phyloP scores from a whole-genome alignment of 2,797 vertebrate species.

The Lepilemur ruficaudatus region DNA sequence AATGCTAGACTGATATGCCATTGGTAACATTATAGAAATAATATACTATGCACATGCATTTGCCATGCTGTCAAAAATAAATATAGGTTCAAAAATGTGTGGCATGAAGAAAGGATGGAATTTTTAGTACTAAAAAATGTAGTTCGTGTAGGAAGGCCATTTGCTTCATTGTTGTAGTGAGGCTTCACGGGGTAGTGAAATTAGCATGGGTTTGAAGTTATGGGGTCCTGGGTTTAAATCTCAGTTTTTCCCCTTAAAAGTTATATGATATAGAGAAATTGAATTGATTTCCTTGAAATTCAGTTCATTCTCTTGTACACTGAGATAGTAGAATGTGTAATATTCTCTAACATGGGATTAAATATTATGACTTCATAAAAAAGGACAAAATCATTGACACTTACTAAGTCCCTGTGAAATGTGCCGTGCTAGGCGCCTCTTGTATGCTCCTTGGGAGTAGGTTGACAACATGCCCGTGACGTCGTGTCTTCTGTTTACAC shows the following conservation, averaged over 20 bases:
- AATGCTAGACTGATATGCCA: background rate
- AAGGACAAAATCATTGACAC: fast-evolving
- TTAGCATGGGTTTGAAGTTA: background rate
- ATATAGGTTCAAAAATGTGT: background rate
- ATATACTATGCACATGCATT: background rate
- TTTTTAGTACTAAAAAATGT: background rate
- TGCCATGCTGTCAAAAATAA: background rate
- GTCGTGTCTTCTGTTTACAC: fast-evolving
- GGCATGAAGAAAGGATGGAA: background rate
- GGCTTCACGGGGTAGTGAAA: fast-evolving
- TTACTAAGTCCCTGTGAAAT: fast-evolving
- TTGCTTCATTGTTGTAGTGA: background rate
- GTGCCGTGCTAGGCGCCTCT: fast-evolving
- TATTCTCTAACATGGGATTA: background rate
- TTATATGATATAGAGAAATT: background rate
- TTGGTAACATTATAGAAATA: background rate
- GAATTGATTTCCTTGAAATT: background rate
- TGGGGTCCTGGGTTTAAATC: background rate
- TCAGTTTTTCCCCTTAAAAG: background rate
- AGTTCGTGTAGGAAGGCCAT: background rate
- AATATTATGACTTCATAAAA: background rate
- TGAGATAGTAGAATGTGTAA: background rate
- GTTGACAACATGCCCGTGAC: background rate
- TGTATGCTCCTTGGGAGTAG: fast-evolving
- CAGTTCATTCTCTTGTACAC: background rate